Evolutionary conservation across 2,888 invertebrate species (phyloP), one percentile per base, ranked within the genome.

Genomic region (Volucella bombylans): DNA sequence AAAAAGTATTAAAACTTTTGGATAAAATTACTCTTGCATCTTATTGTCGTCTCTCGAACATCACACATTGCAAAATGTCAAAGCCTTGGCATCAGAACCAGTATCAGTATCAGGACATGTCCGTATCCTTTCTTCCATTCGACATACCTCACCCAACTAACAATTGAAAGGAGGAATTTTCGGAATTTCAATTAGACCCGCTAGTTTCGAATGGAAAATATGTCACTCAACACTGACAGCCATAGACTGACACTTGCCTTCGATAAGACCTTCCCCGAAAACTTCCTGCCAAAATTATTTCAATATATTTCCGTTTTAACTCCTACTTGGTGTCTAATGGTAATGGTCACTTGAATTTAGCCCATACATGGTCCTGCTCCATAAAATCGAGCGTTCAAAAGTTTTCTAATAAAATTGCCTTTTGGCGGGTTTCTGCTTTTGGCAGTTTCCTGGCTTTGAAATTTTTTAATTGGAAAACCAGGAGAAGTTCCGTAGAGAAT

Each of bases 101-200:
- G 14, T 38, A 39, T 12, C 6, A 57, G 15, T 41, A 1, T 41
- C 45, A 45, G n/a, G 12, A 45, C 11, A 15, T 23, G 18, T 52
- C 50, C 15, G 45, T 15, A 11, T 18, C 8, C 39, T 61, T 50
- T 18, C 41, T 62, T 52, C 45, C 15, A 38, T 4, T 8, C 2
- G 43, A 38, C 14, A 43, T 54, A 65, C 54, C 23, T 41, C 52
- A 64, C n/a, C 45, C 69, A 71, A 49, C 45, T 54, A 72, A 39
- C 62, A 69, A 78, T 64, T 69, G 61, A 80, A 71, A 61, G 67
- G 65, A 80, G 76, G 83, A 80, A 85, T 85, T 85, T 76, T 59
- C 49, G 83, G 83, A 80, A 85, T 85, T 85, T 85, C 83, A 85
- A 85, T 85, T 80, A 85, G 71, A 85, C 67, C 74, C 50, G 76